Percentiles rank a stretch among this genome's conserved stretches.
phyloP scores from a whole-genome alignment of 2,888 invertebrate species.

The Hofmannophila pseudospretella region DNA sequence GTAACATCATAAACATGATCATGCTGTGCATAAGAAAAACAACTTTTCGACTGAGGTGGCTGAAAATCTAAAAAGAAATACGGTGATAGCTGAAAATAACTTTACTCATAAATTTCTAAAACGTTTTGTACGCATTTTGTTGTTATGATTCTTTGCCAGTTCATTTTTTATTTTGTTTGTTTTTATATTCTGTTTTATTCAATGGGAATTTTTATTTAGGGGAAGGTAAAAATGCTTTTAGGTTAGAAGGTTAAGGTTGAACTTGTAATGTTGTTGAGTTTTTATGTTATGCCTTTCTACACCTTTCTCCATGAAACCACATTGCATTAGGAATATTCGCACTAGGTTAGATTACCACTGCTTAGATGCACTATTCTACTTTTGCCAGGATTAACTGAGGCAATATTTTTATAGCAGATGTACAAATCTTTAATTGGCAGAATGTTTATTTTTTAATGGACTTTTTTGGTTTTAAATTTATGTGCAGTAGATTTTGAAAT shows the following conservation, averaged over 20 bases:
- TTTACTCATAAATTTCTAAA: conserved; percentile 2
- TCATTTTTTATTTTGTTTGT: background rate
- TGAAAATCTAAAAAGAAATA: background rate
- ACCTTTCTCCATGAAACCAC: no score
- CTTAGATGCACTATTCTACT: no score
- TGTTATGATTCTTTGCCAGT: background rate
- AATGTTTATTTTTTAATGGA: no score
- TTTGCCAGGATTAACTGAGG: no score
- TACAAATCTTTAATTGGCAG: no score
- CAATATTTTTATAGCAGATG: no score
- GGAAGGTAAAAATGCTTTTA: background rate
- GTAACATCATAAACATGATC: background rate
- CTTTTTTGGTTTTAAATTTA: no score
- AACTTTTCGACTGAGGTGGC: conserved; percentile 4
- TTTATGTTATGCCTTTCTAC: background rate
- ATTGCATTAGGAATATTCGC: no score
- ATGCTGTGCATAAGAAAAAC: background rate
- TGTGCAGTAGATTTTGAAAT: no score
- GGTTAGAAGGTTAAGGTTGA: background rate
- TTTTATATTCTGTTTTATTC: background rate
- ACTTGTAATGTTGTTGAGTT: background rate
- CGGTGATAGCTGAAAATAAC: conserved; percentile 3
- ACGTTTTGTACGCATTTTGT: conserved; percentile 1
- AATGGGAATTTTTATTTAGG: background rate
- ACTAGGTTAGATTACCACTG: no score